These are phyloP conservation scores for Nephotettix cincticeps DNA, from an alignment of 1,140 invertebrate genomes.

Conservation along the genomic window DNA sequence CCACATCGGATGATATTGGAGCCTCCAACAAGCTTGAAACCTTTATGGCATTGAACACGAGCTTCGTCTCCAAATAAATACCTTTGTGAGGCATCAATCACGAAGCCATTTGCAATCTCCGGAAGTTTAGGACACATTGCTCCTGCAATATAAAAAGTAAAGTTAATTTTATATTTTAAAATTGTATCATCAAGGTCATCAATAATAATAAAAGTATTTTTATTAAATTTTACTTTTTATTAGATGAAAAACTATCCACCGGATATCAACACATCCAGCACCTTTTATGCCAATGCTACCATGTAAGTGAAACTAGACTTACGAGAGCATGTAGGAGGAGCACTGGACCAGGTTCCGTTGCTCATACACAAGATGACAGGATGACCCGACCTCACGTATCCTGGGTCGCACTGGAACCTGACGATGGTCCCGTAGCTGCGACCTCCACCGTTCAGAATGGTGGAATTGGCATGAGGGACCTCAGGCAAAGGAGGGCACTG, in stretches of 20 bases:
- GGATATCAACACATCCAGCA: too few relatives aligned
- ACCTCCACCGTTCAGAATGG: constrained; percentile 88
- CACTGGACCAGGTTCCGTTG: constrained; percentile 94
- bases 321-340: constrained; percentile 85
- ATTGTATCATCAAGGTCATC: too few relatives aligned
- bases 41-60: constrained; percentile 87
- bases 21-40: constrained; percentile 81
- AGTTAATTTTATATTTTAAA: constrained; percentile 19
- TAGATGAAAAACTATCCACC: too few relatives aligned
- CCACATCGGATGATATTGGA: constrained; percentile 88
- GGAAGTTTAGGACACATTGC: constrained; percentile 81
- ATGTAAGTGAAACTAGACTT: too few relatives aligned
- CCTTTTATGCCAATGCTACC: too few relatives aligned
- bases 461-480: constrained; percentile 83
- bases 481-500: constrained; percentile 89
- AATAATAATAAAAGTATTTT: not conserved
- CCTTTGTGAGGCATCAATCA: constrained; percentile 68
- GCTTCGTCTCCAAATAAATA: constrained; percentile 91
- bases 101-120: constrained; percentile 79
- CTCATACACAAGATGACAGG: constrained; percentile 93
- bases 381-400: constrained; percentile 84
- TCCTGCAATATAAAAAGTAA: too few relatives aligned
- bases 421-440: constrained; percentile 94
- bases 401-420: constrained; percentile 90
- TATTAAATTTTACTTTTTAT: too few relatives aligned